Percentiles rank a stretch among this genome's conserved stretches.
These are phyloP conservation scores for Scylla paramamosain DNA, from an alignment of 1,140 invertebrate species.

Conservation along the genomic window DNA sequence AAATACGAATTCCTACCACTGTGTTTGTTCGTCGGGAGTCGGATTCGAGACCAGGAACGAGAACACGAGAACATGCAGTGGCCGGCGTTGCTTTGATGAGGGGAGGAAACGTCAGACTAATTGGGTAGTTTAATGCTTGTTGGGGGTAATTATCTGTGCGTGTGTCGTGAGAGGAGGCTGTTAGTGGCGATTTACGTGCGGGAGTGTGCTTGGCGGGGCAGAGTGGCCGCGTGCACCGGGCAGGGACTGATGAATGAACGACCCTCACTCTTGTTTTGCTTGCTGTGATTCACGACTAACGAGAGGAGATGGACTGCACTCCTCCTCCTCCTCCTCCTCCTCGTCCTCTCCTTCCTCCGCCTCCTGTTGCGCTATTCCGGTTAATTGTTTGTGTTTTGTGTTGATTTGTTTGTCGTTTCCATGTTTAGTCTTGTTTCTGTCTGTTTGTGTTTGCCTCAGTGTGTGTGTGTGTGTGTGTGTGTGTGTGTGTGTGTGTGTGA, in stretches of 20 bases:
- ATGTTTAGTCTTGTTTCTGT: too few relatives aligned
- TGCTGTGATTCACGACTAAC: too few relatives aligned
- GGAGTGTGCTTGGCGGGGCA: background rate
- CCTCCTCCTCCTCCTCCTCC: too few relatives aligned
- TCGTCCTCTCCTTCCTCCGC: too few relatives aligned
- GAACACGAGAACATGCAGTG: background rate
- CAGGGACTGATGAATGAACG: too few relatives aligned
- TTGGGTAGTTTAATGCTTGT: slow-evolving; percentile 13
- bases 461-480: slow-evolving; percentile 20
- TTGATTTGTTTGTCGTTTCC: too few relatives aligned
- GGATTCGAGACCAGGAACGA: background rate
- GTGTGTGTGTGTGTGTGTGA: background rate
- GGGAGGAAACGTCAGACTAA: background rate
- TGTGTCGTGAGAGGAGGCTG: background rate
- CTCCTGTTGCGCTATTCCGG: too few relatives aligned
- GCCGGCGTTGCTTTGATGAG: background rate
- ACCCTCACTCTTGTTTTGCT: too few relatives aligned
- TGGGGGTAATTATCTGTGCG: background rate
- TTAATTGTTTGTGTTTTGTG: too few relatives aligned
- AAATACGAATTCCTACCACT: too few relatives aligned
- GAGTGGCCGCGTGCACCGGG: too few relatives aligned
- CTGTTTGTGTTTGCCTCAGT: background rate
- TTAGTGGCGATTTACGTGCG: background rate
- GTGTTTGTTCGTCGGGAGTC: background rate
- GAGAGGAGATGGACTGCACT: too few relatives aligned